phyloP scores from a whole-genome alignment of 2,888 invertebrate species.

The Odontothrips loti region DNA sequence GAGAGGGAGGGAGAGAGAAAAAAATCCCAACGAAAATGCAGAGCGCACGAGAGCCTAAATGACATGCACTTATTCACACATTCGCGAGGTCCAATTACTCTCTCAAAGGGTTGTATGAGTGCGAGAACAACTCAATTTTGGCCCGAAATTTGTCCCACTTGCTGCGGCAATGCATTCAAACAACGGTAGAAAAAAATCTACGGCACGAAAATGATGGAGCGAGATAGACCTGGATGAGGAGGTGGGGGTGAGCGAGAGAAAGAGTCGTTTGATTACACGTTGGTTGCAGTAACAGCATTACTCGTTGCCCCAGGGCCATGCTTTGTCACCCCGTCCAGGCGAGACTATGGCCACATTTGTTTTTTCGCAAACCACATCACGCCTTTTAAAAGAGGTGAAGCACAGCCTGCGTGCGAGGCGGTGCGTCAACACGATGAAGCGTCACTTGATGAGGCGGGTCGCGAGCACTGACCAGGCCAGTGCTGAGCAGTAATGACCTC shows the following conservation, averaged over 20 bases:
- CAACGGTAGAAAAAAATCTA: neutral
- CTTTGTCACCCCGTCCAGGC: neutral
- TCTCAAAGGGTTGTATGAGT: neutral
- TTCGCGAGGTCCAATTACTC: neutral
- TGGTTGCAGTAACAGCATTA: slow-evolving; percentile 7
- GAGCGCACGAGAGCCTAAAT: neutral
- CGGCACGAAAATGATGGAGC: neutral
- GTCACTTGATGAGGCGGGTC: neutral
- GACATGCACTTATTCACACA: slow-evolving; percentile 14
- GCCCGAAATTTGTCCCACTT: neutral
- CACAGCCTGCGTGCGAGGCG: neutral
- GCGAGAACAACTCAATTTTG: neutral
- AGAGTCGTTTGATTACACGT: neutral
- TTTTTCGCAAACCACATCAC: slow-evolving; percentile 20
- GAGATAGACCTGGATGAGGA: neutral
- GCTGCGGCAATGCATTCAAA: neutral
- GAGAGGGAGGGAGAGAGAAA: too few species aligned
- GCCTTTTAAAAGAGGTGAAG: slow-evolving; percentile 18
- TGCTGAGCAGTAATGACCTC: neutral
- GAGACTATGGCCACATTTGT: neutral
- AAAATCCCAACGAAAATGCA: too few species aligned
- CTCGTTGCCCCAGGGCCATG: neutral
- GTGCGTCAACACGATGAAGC: too few species aligned
- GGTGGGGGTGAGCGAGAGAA: neutral
- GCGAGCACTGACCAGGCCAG: neutral